Evolutionary conservation across 2,888 invertebrate genomes (phyloP).

Genomic region (Lochmaea capreae): DNA sequence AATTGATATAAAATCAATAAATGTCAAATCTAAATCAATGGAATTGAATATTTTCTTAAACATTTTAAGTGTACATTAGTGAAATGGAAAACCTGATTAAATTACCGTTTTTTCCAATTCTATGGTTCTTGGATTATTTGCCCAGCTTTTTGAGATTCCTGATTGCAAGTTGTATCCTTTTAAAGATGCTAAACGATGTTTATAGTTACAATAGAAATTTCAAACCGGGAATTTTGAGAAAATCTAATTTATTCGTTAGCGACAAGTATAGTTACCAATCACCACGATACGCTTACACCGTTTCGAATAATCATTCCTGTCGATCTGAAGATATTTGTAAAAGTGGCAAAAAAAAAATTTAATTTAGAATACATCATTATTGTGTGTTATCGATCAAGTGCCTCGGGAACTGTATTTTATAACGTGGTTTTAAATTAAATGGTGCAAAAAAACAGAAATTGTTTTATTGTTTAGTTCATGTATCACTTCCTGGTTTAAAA

Average conservation of each 20-base stretch:
- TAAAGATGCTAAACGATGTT: conserved; percentile 47
- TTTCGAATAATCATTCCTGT: background rate
- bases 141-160: conserved; percentile 47
- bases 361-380: background rate
- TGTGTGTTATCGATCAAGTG: background rate
- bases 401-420: background rate
- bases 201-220: conserved; percentile 41
- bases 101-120: conserved; percentile 43
- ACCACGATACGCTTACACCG: background rate
- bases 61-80: background rate
- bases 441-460: no score
- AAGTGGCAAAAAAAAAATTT: background rate
- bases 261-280: background rate
- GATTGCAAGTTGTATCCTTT: conserved; percentile 42
- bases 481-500: no score
- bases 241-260: conserved; percentile 9
- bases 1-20: background rate
- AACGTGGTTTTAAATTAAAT: no score
- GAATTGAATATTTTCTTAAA: background rate
- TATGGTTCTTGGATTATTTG: conserved; percentile 48
- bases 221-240: conserved; percentile 42
- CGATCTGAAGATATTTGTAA: background rate
- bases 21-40: background rate
- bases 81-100: conserved; percentile 30
- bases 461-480: no score